phyloP scores from a whole-genome alignment of 2,113 vertebrate species.

The Urocolius indicus region DNA sequence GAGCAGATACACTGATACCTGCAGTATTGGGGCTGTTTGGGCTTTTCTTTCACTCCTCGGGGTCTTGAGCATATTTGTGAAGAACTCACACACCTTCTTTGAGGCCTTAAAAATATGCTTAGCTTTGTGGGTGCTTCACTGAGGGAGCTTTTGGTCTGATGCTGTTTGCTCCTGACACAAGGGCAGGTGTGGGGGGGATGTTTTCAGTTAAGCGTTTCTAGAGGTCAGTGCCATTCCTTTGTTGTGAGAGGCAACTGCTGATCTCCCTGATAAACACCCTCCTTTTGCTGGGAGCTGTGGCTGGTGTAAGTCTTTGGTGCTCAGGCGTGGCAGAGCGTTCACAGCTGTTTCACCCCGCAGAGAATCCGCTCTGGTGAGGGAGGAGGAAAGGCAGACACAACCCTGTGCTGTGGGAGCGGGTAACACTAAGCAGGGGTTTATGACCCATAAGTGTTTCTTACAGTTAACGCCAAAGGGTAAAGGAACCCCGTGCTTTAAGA shows the following conservation, averaged over 20 bases:
- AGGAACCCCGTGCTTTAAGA: background rate
- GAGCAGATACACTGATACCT: background rate
- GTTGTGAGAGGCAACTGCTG: background rate
- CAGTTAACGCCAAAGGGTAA: background rate
- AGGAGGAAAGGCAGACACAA: fast-evolving
- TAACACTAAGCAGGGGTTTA: background rate
- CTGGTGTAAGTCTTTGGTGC: background rate
- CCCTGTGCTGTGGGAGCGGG: fast-evolving
- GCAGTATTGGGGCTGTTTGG: fast-evolving
- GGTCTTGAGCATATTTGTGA: fast-evolving
- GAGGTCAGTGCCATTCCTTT: fast-evolving
- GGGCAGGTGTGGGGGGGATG: background rate
- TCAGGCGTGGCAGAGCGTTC: background rate
- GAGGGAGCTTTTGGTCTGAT: background rate
- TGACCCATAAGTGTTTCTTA: fast-evolving
- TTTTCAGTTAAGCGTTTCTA: background rate
- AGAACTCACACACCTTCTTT: background rate
- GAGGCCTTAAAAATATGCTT: background rate
- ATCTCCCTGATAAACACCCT: background rate
- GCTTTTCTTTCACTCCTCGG: fast-evolving
- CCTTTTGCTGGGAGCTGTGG: background rate
- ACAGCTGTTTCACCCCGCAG: background rate
- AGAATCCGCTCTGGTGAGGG: background rate
- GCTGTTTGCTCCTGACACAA: background rate
- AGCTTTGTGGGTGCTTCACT: fast-evolving